These are phyloP conservation scores for Plectrocnemia conspersa DNA, from an alignment of 1,140 invertebrate genomes.

Conservation along the genomic window DNA sequence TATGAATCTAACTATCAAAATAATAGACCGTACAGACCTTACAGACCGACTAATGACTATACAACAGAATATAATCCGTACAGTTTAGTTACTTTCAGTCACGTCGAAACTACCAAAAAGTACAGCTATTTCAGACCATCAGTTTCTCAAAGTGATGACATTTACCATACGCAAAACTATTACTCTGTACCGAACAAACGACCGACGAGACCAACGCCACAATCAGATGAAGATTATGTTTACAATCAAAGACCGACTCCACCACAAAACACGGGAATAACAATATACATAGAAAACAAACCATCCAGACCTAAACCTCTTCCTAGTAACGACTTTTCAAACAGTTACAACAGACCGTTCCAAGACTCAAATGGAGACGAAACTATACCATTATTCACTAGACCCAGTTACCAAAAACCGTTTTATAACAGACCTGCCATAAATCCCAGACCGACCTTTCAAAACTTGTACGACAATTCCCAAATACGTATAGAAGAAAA, in stretches of 20 bases:
- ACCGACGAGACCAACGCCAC: conserved; percentile 22
- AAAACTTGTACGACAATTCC: conserved; percentile 25
- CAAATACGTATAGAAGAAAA: conserved; percentile 19
- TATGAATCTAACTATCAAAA: conserved; percentile 3
- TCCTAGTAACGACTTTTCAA: conserved; percentile 4
- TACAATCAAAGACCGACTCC: conserved; percentile 22
- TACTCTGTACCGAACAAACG: conserved; percentile 8
- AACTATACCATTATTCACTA: conserved; percentile 27
- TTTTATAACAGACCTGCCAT: conserved; percentile 25
- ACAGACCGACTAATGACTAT: conserved; percentile 27
- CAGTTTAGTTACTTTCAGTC: conserved; percentile 46
- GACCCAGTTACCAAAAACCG: conserved; percentile 31
- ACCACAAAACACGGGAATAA: conserved; percentile 27
- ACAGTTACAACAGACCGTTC: conserved; percentile 8
- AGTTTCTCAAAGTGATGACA: conserved; percentile 6
- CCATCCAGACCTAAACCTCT: conserved; percentile 21
- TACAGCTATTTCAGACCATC: conserved; percentile 23
- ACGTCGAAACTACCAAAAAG: conserved; percentile 42
- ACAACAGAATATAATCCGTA: conserved; percentile 44
- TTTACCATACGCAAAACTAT: conserved; percentile 3
- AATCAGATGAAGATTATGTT: conserved; percentile 15
- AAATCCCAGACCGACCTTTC: conserved; percentile 20
- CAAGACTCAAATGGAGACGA: conserved; percentile 19
- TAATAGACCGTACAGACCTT: conserved; percentile 26
- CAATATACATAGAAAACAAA: conserved; percentile 33